A percentile compares a stretch with the other conserved stretches of the same genome.
These are phyloP conservation scores for Caenorhabditis latens DNA, from an alignment of 1,140 invertebrate species.

Conservation along the genomic window DNA sequence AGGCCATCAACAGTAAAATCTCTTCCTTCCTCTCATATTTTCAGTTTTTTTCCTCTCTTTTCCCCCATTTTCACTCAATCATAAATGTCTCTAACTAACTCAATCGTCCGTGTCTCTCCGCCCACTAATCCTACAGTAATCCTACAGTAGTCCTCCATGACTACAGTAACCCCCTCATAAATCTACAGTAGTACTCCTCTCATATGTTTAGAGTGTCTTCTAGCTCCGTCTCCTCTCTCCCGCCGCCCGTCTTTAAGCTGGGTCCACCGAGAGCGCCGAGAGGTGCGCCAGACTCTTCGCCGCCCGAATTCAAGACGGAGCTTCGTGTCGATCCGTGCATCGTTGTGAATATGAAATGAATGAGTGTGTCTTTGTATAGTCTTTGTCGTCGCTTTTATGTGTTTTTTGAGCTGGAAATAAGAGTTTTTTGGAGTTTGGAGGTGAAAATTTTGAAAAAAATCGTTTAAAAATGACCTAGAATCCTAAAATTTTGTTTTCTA, in stretches of 20 bases:
- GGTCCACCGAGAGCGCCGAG: not conserved
- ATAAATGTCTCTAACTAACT: not conserved
- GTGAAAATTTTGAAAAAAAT: no score
- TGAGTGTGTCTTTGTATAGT: not conserved
- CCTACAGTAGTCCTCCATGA: not conserved
- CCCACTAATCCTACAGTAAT: not conserved
- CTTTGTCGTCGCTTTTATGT: not conserved
- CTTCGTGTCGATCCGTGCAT: slow-evolving; percentile 43
- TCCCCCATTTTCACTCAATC: no score
- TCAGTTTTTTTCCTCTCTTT: no score
- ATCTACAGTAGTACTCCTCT: not conserved
- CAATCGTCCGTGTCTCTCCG: not conserved
- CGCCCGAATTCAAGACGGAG: slow-evolving; percentile 9
- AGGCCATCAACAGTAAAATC: no score
- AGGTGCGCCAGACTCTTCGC: not conserved
- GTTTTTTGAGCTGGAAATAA: not conserved
- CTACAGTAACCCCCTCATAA: not conserved
- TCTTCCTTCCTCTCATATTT: no score
- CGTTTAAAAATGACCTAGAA: no score
- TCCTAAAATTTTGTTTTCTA: no score
- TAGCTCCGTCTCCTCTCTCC: not conserved
- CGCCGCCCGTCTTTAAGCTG: slow-evolving; percentile 16
- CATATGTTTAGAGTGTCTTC: not conserved
- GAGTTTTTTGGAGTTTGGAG: no score
- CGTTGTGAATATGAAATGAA: slow-evolving; percentile 29